Conservation (phyloP, 2,113 vertebrate species). For the Chionodraco myersi region DNA sequence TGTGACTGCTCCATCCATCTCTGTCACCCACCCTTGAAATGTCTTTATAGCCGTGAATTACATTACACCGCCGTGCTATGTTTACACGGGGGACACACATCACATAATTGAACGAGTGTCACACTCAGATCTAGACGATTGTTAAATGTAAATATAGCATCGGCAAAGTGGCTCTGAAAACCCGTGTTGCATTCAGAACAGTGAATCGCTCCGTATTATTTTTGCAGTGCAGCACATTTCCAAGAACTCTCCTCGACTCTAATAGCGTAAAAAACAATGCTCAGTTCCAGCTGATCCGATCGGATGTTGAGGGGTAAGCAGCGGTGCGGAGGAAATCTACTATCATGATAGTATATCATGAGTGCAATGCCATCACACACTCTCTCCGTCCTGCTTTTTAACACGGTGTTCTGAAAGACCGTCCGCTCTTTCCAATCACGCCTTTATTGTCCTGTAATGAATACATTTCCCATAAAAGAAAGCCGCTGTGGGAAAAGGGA, state of each 20-base stretch:
- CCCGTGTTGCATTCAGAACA: slow-evolving; percentile 13
- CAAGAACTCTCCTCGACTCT: slow-evolving; percentile 28
- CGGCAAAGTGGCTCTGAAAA: slow-evolving; percentile 38
- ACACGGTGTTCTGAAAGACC: slow-evolving; percentile 24
- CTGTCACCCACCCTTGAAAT: slow-evolving; percentile 51
- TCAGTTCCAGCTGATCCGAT: slow-evolving; percentile 43
- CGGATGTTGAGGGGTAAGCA: slow-evolving; percentile 24
- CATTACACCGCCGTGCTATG: slow-evolving; percentile 40
- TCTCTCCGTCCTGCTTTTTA: slow-evolving; percentile 22
- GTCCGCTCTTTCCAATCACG: slow-evolving; percentile 60
- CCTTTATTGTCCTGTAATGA: slow-evolving; percentile 70
- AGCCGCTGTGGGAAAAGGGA: slow-evolving; percentile 27
- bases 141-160: slow-evolving; percentile 66
- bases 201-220: slow-evolving; percentile 30
- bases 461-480: slow-evolving; percentile 64
- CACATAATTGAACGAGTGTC: slow-evolving; percentile 61
- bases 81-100: slow-evolving; percentile 58
- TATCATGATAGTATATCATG: no score
- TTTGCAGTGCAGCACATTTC: slow-evolving; percentile 31
- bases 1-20: slow-evolving; percentile 43
- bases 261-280: slow-evolving; percentile 56
- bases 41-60: slow-evolving; percentile 60
- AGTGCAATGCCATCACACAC: slow-evolving; percentile 52
- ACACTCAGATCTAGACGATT: slow-evolving; percentile 40
- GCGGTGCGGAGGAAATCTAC: slow-evolving; percentile 41